phyloP scores from a whole-genome alignment of 2,888 invertebrate species.

The Drosophila nigricruria region DNA sequence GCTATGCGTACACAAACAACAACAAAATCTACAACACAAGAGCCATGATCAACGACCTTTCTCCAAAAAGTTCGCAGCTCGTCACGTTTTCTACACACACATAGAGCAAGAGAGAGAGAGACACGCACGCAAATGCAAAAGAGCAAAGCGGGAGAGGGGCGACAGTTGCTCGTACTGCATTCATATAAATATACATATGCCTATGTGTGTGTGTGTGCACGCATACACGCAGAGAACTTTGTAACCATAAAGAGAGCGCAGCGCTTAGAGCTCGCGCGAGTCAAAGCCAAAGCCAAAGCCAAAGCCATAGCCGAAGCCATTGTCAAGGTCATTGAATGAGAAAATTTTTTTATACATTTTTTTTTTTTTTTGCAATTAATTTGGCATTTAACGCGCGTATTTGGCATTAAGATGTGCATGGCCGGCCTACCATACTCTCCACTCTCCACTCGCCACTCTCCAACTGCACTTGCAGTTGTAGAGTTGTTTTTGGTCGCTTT shows the following conservation, averaged over 20 bases:
- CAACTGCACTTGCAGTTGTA: slow-evolving; percentile 12
- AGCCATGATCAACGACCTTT: slow-evolving; percentile 81
- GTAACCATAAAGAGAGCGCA: slow-evolving; percentile 51
- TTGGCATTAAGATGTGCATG: slow-evolving; percentile 52
- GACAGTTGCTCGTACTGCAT: slow-evolving; percentile 3
- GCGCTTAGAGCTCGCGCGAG: slow-evolving; percentile 28
- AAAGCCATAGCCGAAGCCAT: slow-evolving; percentile 60
- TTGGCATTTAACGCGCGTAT: slow-evolving; percentile 58
- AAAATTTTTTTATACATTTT: slow-evolving; percentile 68
- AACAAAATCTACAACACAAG: slow-evolving; percentile 22
- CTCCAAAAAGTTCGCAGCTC: slow-evolving; percentile 78
- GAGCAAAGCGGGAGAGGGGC: background rate
- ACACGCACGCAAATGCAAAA: slow-evolving; percentile 12
- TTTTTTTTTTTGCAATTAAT: slow-evolving; percentile 66
- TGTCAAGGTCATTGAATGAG: slow-evolving; percentile 80
- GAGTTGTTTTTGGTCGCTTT: slow-evolving; percentile 29
- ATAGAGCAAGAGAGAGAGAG: background rate
- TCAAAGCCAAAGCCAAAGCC: slow-evolving; percentile 21
- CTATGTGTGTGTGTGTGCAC: background rate
- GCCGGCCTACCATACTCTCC: background rate
- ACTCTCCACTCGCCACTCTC: background rate
- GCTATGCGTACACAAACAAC: slow-evolving; percentile 42
- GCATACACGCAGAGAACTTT: slow-evolving; percentile 37
- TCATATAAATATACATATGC: background rate
- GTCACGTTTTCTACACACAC: slow-evolving; percentile 78